Evolutionary conservation across 2,888 invertebrate genomes (phyloP).

Genomic region (Cataglyphis livida): DNA sequence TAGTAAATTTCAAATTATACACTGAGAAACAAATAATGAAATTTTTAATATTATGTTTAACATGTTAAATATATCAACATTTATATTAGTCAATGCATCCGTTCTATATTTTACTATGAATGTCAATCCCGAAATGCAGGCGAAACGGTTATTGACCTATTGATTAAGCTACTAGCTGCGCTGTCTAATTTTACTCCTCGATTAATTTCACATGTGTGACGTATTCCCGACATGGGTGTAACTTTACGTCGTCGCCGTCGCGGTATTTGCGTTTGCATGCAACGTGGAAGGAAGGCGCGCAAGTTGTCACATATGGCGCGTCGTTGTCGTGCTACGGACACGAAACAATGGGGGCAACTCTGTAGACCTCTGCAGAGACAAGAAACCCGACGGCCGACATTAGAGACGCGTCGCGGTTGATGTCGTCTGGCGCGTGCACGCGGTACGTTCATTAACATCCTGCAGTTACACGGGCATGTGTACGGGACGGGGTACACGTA

Average conservation of each 20-base stretch:
- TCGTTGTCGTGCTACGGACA: conserved; percentile 21
- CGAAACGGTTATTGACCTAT: conserved; percentile 10
- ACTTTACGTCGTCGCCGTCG: conserved; percentile 32
- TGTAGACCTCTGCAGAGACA: conserved; percentile 48
- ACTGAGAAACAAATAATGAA: not conserved
- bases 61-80: not conserved
- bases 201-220: conserved; percentile 44
- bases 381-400: conserved; percentile 66
- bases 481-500: conserved; percentile 31
- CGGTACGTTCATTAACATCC: conserved; percentile 62
- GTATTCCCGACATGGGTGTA: conserved; percentile 34
- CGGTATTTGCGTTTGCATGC: conserved; percentile 43
- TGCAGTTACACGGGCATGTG: conserved; percentile 12
- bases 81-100: not conserved
- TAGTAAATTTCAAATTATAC: not conserved
- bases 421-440: conserved; percentile 64
- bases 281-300: conserved; percentile 49
- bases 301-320: conserved; percentile 53
- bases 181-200: conserved; percentile 22
- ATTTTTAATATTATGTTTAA: not conserved
- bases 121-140: not conserved
- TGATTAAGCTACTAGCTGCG: conserved; percentile 18
- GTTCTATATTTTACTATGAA: not conserved
- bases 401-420: conserved; percentile 66
- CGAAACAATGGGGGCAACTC: conserved; percentile 63